Conservation (phyloP, 2,797 vertebrate species). For the Steatocranus sp. region DNA sequence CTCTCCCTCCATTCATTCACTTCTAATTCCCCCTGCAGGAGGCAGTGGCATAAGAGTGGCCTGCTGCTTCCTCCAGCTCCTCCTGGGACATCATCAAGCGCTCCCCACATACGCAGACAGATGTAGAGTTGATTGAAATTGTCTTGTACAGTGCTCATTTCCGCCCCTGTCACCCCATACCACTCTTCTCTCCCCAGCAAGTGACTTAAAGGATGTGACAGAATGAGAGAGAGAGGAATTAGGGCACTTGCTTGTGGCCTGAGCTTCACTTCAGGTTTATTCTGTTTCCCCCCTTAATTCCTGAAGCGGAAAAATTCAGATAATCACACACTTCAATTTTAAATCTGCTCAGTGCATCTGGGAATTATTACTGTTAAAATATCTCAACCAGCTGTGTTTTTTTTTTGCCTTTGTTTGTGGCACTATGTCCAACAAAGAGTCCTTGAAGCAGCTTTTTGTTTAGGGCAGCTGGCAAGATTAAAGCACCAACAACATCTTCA, state of each 20-base stretch:
- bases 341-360: neutral
- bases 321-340: neutral
- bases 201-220: neutral
- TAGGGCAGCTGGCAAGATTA: neutral
- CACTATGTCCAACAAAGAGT: neutral
- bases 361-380: neutral
- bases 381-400: neutral
- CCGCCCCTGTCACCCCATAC: neutral
- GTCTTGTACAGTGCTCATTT: neutral
- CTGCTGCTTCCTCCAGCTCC: slow-evolving; percentile 14
- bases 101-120: slow-evolving; percentile 11
- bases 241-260: neutral
- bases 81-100: slow-evolving; percentile 10
- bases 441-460: slow-evolving; percentile 25
- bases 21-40: neutral
- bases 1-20: neutral
- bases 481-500: slow-evolving; percentile 10
- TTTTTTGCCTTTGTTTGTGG: neutral
- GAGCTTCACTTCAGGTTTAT: neutral
- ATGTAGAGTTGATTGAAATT: slow-evolving; percentile 11
- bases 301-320: neutral
- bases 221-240: neutral
- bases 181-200: neutral
- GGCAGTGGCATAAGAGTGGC: neutral
- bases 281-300: neutral